Evolutionary conservation across 2,113 vertebrate species (phyloP).

Genomic region (cat (Felis catus)): F.catus_Fca126_mat1.0 CM031425.1:17105001-17105500

Average conservation of each 20-base stretch:
- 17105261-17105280: background rate
- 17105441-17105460: conserved; percentile 18
- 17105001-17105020: conserved; percentile 17
- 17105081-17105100: background rate
- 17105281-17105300: background rate
- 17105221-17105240: conserved; percentile 20
- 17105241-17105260: conserved; percentile 22
- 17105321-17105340: conserved; percentile 6
- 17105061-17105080: background rate
- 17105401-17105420: background rate
- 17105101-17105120: background rate
- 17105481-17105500: conserved; percentile 45
- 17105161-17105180: background rate
- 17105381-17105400: background rate
- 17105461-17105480: conserved; percentile 28
- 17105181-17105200: conserved; percentile 14
- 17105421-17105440: conserved; percentile 49
- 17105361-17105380: background rate
- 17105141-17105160: background rate
- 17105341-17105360: background rate
- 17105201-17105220: background rate
- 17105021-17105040: background rate
- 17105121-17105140: background rate
- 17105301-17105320: conserved; percentile 39
- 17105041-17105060: background rate